Evolutionary conservation across 2,113 vertebrate genomes (phyloP).

Genomic region (Ciconia maguari): DNA sequence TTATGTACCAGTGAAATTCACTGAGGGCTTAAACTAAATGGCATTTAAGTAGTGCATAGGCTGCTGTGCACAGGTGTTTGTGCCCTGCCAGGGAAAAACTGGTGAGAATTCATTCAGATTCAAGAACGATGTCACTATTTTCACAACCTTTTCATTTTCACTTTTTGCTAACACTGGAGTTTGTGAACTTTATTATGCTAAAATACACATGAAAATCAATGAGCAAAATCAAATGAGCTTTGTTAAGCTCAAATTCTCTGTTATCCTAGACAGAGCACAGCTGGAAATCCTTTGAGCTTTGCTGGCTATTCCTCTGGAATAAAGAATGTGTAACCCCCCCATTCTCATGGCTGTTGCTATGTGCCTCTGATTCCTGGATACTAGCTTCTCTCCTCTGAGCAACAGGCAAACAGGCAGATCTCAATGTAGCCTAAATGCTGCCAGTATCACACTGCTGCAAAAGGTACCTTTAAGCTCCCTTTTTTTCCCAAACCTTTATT

Average conservation of each 20-base stretch:
- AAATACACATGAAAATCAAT: constrained; percentile 41
- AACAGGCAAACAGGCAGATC: not conserved
- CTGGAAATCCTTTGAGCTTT: constrained; percentile 52
- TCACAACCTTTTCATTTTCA: not conserved
- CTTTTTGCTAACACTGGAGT: not conserved
- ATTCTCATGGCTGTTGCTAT: not conserved
- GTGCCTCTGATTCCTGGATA: not conserved
- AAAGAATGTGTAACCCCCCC: not conserved
- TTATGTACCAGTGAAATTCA: not conserved
- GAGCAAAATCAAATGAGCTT: constrained; percentile 34
- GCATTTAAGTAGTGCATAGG: not conserved
- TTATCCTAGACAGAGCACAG: constrained; percentile 33
- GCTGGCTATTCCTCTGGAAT: constrained; percentile 22
- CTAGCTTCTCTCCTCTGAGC: not conserved
- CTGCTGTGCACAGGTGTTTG: not conserved
- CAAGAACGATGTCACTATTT: not conserved
- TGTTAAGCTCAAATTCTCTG: constrained; percentile 1
- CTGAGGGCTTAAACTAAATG: not conserved
- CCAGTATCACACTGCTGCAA: not conserved
- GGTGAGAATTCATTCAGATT: not conserved
- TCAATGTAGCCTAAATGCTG: not conserved
- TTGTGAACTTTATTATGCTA: constrained; percentile 19
- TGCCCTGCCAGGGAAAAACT: not conserved
- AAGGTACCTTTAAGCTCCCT: not conserved
- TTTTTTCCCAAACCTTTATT: not conserved